Evolutionary conservation across 2,888 invertebrate genomes (phyloP), one percentile per base, ranked within the genome.

Genomic region (Epirrhoe tristata): DNA sequence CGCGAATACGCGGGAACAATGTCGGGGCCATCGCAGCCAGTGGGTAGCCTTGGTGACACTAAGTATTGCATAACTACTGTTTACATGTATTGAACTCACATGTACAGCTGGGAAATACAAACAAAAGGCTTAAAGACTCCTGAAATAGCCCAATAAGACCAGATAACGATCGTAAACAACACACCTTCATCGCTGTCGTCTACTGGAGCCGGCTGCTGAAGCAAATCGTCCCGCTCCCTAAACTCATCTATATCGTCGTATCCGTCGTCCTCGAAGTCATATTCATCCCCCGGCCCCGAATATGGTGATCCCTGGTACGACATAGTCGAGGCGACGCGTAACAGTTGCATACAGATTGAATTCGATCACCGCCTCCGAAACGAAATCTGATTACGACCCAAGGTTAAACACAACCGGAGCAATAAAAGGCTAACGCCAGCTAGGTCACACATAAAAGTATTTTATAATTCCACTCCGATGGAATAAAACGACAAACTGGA

Each of bases 241-340:
- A 95, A 96, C 74, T 96, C 96, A 69, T 96, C 96, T 76, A 94
- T 79, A 78, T 96, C 96, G 75, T 96, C 96, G 79, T 95, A 96
- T 79, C 95, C 95, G 66, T 96, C 96, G 74, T 96, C 96, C 67
- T 96, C 96, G 82, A 95, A 95, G 80, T 96, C 96, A 82, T 95
- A 96, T 80, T 96, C 96, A 81, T 96, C 96, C 71, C 95, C 94
- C 80, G 95, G 95, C 76, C 95, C 95, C 75, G 95, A 95, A 90
- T 94, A 95, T 70, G 95, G 95, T 75, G 96, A 96, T 83, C 95
- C 95, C 88, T 95, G 94, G 89, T 94, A 95, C 81, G 95, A 95
- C 95, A 95, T 95, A 84, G 91, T 89, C 82, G 93, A 93, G 84
- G 87, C 87, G 86, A 92, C 91, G 91, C 93, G 92, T 93, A 93